A percentile compares a stretch with the other conserved stretches of the same genome.
Conservation (phyloP, 2,888 invertebrate species). For the Ceriagrion tenellum region DNA sequence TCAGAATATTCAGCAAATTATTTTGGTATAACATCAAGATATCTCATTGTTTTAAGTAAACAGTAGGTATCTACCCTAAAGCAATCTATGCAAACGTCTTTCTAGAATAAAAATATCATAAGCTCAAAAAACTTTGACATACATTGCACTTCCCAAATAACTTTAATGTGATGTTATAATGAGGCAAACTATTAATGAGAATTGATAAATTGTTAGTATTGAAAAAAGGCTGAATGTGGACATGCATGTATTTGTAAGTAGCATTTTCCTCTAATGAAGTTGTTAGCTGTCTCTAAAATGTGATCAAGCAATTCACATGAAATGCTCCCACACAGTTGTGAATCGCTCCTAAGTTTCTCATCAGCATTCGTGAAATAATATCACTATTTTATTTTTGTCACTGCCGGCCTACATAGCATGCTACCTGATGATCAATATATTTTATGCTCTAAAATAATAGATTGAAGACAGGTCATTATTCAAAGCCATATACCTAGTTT, state of each 20-base stretch:
- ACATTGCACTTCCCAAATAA: conserved; percentile 17
- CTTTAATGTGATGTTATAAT: neutral
- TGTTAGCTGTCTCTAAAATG: neutral
- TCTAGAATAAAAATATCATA: neutral
- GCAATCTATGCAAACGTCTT: neutral
- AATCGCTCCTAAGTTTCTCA: neutral
- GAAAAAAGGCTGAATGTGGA: neutral
- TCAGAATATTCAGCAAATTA: too few relatives aligned
- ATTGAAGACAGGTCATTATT: neutral
- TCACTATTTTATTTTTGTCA: neutral
- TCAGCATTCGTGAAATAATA: neutral
- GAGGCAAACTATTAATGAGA: neutral
- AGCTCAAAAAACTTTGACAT: neutral
- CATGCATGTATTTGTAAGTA: neutral
- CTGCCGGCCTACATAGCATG: neutral
- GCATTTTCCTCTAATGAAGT: neutral
- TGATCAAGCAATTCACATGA: conserved; percentile 3
- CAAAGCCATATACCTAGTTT: neutral
- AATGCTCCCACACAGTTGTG: neutral
- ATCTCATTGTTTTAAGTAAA: neutral
- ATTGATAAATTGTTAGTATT: neutral
- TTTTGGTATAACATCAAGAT: too few relatives aligned
- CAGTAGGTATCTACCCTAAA: neutral
- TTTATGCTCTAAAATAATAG: neutral
- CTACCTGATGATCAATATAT: neutral